phyloP scores from a whole-genome alignment of 1,140 invertebrate species.

The Cepaea nemoralis region DNA sequence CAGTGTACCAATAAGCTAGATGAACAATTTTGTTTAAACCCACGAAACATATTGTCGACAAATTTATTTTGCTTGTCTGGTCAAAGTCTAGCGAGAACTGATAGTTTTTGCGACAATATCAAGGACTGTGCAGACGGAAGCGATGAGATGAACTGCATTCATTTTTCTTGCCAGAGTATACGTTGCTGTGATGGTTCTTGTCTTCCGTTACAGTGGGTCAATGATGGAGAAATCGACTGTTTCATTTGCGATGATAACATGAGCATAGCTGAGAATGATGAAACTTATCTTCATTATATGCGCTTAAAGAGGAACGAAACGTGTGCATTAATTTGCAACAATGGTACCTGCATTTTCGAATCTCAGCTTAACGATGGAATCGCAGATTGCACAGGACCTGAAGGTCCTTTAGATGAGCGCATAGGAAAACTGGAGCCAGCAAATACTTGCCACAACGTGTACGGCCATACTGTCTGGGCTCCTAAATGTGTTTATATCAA shows the following conservation, averaged over 20 bases:
- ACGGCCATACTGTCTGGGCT: not conserved
- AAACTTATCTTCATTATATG: too few relatives aligned
- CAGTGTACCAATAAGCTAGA: not conserved
- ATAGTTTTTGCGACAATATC: not conserved
- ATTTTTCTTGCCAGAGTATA: not conserved
- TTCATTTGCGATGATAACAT: not conserved
- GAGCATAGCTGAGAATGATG: too few relatives aligned
- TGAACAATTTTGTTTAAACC: not conserved
- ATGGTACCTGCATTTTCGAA: not conserved
- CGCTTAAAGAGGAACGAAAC: too few relatives aligned
- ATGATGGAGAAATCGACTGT: not conserved
- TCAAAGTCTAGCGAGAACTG: not conserved
- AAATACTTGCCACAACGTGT: not conserved
- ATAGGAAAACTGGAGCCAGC: not conserved
- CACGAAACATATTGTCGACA: too few relatives aligned
- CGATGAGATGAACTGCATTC: constrained; percentile 1
- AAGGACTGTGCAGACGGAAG: not conserved
- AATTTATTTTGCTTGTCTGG: too few relatives aligned
- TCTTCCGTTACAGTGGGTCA: not conserved
- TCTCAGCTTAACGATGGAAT: not conserved
- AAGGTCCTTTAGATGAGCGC: not conserved
- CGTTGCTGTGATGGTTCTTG: not conserved
- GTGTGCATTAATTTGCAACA: constrained; percentile 13
- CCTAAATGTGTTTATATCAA: not conserved
- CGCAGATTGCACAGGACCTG: not conserved